Conservation (phyloP, 2,797 vertebrate species). For the Sebastes dallii region DNA sequence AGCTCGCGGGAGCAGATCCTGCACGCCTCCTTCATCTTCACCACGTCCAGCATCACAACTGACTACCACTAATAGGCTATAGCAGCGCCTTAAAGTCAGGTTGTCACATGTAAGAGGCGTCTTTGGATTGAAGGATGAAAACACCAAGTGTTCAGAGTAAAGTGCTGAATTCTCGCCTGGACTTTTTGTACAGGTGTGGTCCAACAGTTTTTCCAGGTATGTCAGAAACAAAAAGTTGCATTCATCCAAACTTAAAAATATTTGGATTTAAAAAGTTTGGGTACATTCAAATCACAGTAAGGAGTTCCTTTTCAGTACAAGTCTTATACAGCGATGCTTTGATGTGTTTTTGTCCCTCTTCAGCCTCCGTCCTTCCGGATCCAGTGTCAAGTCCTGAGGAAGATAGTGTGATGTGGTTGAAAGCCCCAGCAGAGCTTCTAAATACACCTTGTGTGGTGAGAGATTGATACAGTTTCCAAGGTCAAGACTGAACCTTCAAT, state of each 20-base stretch:
- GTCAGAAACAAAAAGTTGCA: neutral
- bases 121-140: neutral
- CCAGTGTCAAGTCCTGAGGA: neutral
- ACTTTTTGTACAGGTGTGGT: neutral
- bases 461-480: neutral
- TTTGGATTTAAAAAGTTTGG: neutral
- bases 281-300: neutral
- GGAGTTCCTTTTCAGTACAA: neutral
- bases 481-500: neutral
- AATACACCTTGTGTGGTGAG: neutral
- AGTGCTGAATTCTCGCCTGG: neutral
- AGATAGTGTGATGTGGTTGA: neutral
- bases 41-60: conserved; percentile 65
- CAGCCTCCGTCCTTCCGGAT: neutral
- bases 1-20: conserved; percentile 92
- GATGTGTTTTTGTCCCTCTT: neutral
- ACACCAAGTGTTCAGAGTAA: neutral
- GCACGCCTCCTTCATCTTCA: conserved; percentile 90
- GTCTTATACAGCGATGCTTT: neutral
- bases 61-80: fast-evolving
- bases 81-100: neutral
- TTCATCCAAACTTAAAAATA: neutral
- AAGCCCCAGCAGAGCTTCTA: neutral
- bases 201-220: neutral
- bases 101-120: neutral